Evolutionary conservation across 2,113 vertebrate species (phyloP), one percentile per base, ranked within the genome.

Genomic region (Sphaerodactylus townsendi): DNA sequence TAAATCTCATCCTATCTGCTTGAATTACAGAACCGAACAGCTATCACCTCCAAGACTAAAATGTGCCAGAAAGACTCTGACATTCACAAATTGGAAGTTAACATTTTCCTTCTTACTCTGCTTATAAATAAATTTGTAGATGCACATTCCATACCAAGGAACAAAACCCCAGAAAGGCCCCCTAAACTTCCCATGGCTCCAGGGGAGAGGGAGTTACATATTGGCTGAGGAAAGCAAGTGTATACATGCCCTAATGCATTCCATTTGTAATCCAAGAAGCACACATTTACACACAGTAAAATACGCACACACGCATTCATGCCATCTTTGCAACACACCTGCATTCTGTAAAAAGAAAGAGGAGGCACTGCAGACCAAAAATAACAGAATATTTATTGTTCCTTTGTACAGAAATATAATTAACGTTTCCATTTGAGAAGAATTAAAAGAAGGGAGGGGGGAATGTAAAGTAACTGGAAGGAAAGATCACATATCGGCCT

Each of bases 371-470:
- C 46, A 44, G 66, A 78, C 35, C 68, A 72, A 66, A 91, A 66
- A 87, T 91, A 92, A 44, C 30, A 80, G 85, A 92, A 90, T 78
- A 83, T 87, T 80, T 59, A 91, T 82, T 82, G 66, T 84, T 84
- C 89, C 86, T 80, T 65, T 83, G 81, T 23, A 3, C 79, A 85
- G 72, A 81, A 85, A 87, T 78, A 68, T 81, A 11, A 90, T 73
- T 71, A 86, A 78, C 84, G 0, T 71, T 90, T 88, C 90, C 92
- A 93, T 95, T 90, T 92, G 93, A 85, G 82, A 44, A 76, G 72
- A 91, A 93, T 93, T 92, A 93, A 62, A 64, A 77, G 46, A 59
- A 37, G 44, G 56, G 56, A 59, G 59, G 59, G 59, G 59, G 13
- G 46, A 4, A 1, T 1, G 17, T 66, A 39, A 71, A 86, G 72